A percentile compares a stretch with the other conserved stretches of the same genome.
phyloP scores from a whole-genome alignment of 2,888 invertebrate species.

The Stenichneumon culpator region DNA sequence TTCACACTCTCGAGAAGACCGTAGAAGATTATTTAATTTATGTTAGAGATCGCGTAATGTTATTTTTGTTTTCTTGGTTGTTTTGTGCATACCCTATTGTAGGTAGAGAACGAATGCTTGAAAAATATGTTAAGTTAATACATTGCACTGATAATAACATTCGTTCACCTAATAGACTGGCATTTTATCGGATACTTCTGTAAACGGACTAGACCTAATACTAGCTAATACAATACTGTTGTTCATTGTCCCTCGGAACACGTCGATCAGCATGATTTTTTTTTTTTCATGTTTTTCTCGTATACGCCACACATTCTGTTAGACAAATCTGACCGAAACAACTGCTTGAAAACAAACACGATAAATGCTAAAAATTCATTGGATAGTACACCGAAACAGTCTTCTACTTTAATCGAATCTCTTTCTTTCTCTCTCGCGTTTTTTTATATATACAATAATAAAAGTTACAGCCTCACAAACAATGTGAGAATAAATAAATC shows the following conservation, averaged over 20 bases:
- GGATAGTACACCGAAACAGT: slow-evolving; percentile 60
- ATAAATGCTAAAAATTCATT: slow-evolving; percentile 37
- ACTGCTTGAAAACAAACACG: slow-evolving; percentile 33
- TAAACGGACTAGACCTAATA: slow-evolving; percentile 75
- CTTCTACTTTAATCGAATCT: slow-evolving; percentile 58
- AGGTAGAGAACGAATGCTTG: slow-evolving; percentile 46
- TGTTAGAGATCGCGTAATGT: slow-evolving; percentile 35
- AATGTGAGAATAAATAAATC: slow-evolving; percentile 55
- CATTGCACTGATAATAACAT: slow-evolving; percentile 33
- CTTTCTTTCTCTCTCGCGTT: slow-evolving; percentile 31
- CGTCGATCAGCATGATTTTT: slow-evolving; percentile 23
- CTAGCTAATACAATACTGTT: slow-evolving; percentile 76
- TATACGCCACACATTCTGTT: slow-evolving; percentile 39
- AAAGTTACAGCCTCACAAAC: slow-evolving; percentile 44
- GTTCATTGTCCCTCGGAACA: slow-evolving; percentile 40
- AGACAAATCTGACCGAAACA: slow-evolving; percentile 54
- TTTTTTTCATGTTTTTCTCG: slow-evolving; percentile 4
- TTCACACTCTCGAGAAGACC: slow-evolving; percentile 14
- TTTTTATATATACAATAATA: slow-evolving; percentile 55
- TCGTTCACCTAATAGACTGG: slow-evolving; percentile 44
- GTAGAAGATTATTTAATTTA: slow-evolving; percentile 17
- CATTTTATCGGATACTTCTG: slow-evolving; percentile 36
- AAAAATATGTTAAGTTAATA: slow-evolving; percentile 34
- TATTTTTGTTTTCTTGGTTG: slow-evolving; percentile 1
- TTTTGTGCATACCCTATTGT: slow-evolving; percentile 32